Evolutionary conservation across 2,888 invertebrate genomes (phyloP).

Genomic region (Graphium colonna): DNA sequence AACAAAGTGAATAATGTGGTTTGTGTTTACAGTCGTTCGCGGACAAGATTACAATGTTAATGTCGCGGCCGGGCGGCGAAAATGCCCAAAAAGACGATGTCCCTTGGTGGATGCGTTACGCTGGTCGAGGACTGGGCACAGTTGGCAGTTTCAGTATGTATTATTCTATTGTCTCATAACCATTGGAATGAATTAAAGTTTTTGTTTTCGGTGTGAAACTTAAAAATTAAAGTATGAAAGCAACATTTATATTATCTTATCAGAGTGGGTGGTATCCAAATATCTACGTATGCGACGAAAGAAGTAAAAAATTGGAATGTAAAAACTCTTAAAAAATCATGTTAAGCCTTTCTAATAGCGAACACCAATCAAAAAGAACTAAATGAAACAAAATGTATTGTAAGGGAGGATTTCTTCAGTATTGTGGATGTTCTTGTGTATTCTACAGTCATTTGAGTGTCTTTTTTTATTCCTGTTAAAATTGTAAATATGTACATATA

Average conservation of each 20-base stretch:
- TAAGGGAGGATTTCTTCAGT: not conserved
- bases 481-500: too few species aligned
- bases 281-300: constrained; percentile 9
- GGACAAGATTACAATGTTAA: constrained; percentile 88
- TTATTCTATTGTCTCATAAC: constrained; percentile 32
- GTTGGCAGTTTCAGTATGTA: constrained; percentile 91
- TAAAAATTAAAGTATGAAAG: constrained; percentile 2
- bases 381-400: too few species aligned
- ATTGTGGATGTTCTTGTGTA: too few species aligned
- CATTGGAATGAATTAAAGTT: not conserved
- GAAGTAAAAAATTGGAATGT: not conserved
- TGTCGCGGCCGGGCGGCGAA: constrained; percentile 91
- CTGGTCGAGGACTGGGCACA: constrained; percentile 89
- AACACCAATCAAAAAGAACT: not conserved
- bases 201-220: not conserved
- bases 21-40: constrained; percentile 83
- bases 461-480: too few species aligned
- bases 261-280: constrained; percentile 28
- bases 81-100: constrained; percentile 88
- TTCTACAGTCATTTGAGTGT: too few species aligned
- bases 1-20: constrained; percentile 36
- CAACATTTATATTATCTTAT: constrained; percentile 31
- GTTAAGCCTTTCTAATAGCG: constrained; percentile 4
- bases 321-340: not conserved
- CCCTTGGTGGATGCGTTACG: constrained; percentile 95